Percentiles rank a stretch among this genome's conserved stretches.
These are phyloP conservation scores for Spinus olivaceus DNA, from an alignment of 2,797 vertebrate species.

Conservation along the genomic window DNA sequence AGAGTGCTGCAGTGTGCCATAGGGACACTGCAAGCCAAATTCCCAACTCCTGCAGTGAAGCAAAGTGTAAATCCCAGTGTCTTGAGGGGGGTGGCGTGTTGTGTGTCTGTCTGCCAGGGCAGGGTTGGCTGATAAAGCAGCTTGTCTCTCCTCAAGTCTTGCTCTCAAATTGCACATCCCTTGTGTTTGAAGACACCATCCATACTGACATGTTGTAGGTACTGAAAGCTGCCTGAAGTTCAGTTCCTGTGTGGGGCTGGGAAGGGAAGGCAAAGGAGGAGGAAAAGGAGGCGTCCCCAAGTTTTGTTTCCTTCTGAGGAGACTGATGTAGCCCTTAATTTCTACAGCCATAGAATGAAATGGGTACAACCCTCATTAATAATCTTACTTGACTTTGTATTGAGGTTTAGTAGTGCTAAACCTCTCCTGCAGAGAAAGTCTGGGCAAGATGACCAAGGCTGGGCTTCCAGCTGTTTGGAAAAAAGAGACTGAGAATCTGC, in stretches of 20 bases:
- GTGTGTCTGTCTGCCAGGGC: background rate
- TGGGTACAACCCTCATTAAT: background rate
- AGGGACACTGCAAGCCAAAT: background rate
- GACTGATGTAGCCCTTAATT: background rate
- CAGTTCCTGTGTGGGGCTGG: accelerated
- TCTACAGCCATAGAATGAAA: background rate
- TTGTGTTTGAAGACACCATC: background rate
- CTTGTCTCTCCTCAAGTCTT: background rate
- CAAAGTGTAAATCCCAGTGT: background rate
- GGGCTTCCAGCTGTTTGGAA: background rate
- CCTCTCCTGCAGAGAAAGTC: background rate
- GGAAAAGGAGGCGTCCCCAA: background rate
- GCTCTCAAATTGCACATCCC: background rate
- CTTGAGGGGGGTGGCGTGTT: background rate
- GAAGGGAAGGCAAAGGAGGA: background rate
- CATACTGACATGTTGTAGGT: background rate
- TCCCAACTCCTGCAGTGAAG: background rate
- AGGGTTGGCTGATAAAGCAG: background rate
- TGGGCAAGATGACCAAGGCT: no score
- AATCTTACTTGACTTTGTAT: background rate
- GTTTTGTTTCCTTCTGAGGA: background rate
- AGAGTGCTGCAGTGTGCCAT: background rate
- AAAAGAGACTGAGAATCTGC: background rate
- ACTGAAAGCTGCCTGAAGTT: background rate
- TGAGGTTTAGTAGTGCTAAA: background rate